phyloP scores from a whole-genome alignment of 2,888 invertebrate genomes.

The Clostera curtula region DNA sequence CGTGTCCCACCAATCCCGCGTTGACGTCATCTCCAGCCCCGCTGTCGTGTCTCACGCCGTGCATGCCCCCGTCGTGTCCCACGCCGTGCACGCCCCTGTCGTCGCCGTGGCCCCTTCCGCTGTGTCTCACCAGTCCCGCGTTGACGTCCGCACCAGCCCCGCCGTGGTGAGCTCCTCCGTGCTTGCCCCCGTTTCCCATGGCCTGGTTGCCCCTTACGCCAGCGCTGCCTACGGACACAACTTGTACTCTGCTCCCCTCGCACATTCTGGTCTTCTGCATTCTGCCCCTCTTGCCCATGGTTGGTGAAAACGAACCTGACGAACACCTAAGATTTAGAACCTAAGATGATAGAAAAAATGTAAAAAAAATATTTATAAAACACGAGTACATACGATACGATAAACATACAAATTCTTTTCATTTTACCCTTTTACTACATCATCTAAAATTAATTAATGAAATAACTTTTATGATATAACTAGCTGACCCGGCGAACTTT shows the following conservation, averaged over 20 bases:
- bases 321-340: slow-evolving; percentile 36
- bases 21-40: slow-evolving; percentile 26
- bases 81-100: slow-evolving; percentile 37
- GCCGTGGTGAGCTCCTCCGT: slow-evolving; percentile 33
- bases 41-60: slow-evolving; percentile 39
- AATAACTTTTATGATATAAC: too few relatives aligned
- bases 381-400: slow-evolving; percentile 12
- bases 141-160: slow-evolving; percentile 43
- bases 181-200: slow-evolving; percentile 19
- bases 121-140: slow-evolving; percentile 70
- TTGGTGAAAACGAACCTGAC: slow-evolving; percentile 59
- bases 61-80: slow-evolving; percentile 31
- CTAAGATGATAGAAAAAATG: slow-evolving; percentile 29
- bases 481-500: too few relatives aligned
- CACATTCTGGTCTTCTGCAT: slow-evolving; percentile 22
- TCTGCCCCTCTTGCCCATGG: slow-evolving; percentile 40
- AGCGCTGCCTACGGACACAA: slow-evolving; percentile 26
- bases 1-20: slow-evolving; percentile 65
- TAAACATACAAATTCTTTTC: background rate
- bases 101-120: slow-evolving; percentile 48
- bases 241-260: slow-evolving; percentile 26
- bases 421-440: too few relatives aligned
- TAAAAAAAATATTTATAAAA: slow-evolving; percentile 32
- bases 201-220: slow-evolving; percentile 22
- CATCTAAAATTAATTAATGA: too few relatives aligned